Conservation (phyloP, 1,140 invertebrate genomes). For the Dryas iulia region DNA sequence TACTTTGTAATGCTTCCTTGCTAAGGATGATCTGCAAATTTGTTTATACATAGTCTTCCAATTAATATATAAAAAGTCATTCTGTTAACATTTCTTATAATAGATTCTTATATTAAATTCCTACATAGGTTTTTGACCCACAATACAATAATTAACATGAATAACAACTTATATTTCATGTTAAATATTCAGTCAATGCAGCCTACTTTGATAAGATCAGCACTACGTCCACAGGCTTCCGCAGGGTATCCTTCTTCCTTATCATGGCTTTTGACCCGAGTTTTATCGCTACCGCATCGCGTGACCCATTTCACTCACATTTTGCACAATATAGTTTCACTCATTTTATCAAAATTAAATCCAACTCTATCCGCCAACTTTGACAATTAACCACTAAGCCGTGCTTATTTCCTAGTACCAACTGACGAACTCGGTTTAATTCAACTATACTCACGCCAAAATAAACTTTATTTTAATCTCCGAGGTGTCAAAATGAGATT, state of each 20-base stretch:
- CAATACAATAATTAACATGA: neutral
- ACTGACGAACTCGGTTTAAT: constrained; percentile 28
- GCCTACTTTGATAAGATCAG: constrained; percentile 15
- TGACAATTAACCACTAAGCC: constrained; percentile 40
- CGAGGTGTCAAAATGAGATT: constrained; percentile 12
- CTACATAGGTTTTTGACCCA: neutral
- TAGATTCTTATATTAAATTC: neutral
- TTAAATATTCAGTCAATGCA: constrained; percentile 17
- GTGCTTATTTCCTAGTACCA: constrained; percentile 36
- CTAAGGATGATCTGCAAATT: neutral
- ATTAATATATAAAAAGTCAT: too few relatives aligned
- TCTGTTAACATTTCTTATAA: neutral
- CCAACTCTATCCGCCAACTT: constrained; percentile 36
- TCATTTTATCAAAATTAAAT: constrained; percentile 36
- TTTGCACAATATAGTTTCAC: constrained; percentile 29
- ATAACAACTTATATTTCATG: neutral
- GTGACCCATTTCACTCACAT: constrained; percentile 40
- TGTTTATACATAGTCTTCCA: neutral
- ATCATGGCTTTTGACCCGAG: constrained; percentile 31
- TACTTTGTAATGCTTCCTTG: neutral
- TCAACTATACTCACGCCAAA: constrained; percentile 22
- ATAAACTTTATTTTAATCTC: constrained; percentile 21
- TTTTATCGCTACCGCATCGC: constrained; percentile 29
- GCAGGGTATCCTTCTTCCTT: constrained; percentile 56
- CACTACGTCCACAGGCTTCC: constrained; percentile 37